These are phyloP conservation scores for Dicrurus megarhynchus DNA, from an alignment of 2,113 vertebrate species.

Conservation along the genomic window DNA sequence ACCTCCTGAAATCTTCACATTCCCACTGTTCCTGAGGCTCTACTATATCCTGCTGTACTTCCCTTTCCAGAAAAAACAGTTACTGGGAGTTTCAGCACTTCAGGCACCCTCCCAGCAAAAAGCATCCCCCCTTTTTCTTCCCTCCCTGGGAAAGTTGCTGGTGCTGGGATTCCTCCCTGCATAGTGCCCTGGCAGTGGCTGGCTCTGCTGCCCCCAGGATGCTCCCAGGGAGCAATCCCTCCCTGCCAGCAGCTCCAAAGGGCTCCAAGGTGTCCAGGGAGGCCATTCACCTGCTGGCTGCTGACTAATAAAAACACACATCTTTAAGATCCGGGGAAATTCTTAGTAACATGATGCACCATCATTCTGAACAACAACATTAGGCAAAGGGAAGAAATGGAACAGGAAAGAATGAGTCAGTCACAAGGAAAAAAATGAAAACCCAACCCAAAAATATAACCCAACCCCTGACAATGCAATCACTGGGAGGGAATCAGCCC, in stretches of 20 bases:
- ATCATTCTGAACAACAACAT: background rate
- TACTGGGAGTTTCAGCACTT: background rate
- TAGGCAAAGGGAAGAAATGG: background rate
- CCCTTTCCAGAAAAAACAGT: background rate
- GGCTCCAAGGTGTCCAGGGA: background rate
- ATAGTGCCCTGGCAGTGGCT: accelerated
- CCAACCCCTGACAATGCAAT: constrained; percentile 24
- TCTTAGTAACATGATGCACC: constrained; percentile 57
- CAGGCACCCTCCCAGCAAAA: background rate
- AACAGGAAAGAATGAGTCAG: constrained; percentile 24
- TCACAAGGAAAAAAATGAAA: constrained; percentile 22
- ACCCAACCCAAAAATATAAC: background rate
- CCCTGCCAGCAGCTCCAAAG: background rate
- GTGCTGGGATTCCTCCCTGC: background rate
- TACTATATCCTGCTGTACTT: background rate
- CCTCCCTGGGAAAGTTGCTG: too few relatives aligned
- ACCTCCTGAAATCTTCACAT: accelerated
- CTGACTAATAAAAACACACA: background rate
- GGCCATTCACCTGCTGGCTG: background rate
- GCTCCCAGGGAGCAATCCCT: background rate
- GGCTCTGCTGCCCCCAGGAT: background rate
- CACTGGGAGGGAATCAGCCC: background rate
- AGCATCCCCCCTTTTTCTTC: accelerated
- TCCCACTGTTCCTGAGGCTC: background rate
- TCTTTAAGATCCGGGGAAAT: background rate